Percentiles rank a stretch among this genome's conserved stretches.
phyloP scores from a whole-genome alignment of 2,797 vertebrate genomes.

The Pitangus sulphuratus region DNA sequence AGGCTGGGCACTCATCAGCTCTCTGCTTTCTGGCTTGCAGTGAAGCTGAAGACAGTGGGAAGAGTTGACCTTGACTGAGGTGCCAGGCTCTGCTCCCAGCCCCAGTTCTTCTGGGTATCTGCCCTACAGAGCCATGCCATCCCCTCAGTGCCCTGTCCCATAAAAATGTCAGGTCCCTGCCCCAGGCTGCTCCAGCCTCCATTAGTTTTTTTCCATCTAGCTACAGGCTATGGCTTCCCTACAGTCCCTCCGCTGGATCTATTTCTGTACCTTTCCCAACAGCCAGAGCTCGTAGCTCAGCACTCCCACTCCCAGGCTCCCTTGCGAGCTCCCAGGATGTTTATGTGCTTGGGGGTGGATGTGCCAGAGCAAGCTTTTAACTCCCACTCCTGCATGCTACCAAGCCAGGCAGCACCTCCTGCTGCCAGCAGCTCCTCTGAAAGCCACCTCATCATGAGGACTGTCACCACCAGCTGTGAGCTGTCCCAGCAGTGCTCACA shows the following conservation, averaged over 20 bases:
- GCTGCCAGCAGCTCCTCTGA: neutral
- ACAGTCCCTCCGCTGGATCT: neutral
- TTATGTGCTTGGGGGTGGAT: neutral
- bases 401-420: rapidly evolving
- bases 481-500: neutral
- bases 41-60: neutral
- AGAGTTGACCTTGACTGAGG: neutral
- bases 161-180: neutral
- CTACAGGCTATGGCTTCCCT: neutral
- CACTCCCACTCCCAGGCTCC: neutral
- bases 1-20: neutral
- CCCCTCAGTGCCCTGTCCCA: neutral
- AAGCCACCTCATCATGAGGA: rapidly evolving
- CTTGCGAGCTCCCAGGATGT: neutral
- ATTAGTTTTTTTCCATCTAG: neutral
- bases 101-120: rapidly evolving
- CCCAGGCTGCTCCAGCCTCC: neutral
- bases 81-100: neutral
- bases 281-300: neutral
- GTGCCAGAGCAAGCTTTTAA: neutral
- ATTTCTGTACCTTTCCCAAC: neutral
- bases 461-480: neutral
- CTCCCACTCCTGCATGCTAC: neutral
- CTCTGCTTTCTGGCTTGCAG: neutral
- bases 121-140: neutral